Evolutionary conservation across 1,140 invertebrate species (phyloP), one percentile per base, ranked within the genome.

Genomic region (Philopotamus ludificatus): DNA sequence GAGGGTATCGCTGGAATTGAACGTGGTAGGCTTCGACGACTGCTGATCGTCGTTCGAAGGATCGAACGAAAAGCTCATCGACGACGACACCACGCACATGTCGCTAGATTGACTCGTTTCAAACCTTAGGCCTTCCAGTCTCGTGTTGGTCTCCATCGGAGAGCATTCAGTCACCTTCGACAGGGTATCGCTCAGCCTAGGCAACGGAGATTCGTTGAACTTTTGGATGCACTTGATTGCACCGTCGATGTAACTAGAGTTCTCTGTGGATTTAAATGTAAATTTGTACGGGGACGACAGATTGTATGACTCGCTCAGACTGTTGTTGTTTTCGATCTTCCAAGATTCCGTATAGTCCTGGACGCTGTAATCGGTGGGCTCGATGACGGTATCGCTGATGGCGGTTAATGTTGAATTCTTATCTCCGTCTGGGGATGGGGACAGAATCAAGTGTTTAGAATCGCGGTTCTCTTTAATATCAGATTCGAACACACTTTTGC

Each of bases 1-100:
- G 60, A 81, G 73, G 8, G 79, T 81, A 74, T 80, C 79, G 70
- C 78, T 80, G 42, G 79, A 80, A 69, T 80, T 80, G 71, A 77
- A 80, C 63, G 79, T 80, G 34, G 74, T 75, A 60, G 75, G 77
- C 59, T 72, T 77, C 10, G 75, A 77, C 2, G 77, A 81, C 67
- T 77, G 58, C 26, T 62, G 77, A 47, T 80, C 79, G 59, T 81
- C 79, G 47, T 71, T 67, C 10, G 78, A 80, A 49, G 76, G 78
- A 69, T 81, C 79, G 60, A 77, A 81, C 9, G 79, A 80, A 65
- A 80, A 80, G 68, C 79, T 80, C 71, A 81, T 79, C 25, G 79
- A 81, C 26, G 80, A 81, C 58, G 79, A 80, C 20, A 81, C 77
- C 70, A 77, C 72, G 70, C 78, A 75, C 71, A 80, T 77, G 65